These are phyloP conservation scores for Rousettus leschenaultii DNA, from an alignment of 2,113 vertebrate species.

Conservation along the genomic window DNA sequence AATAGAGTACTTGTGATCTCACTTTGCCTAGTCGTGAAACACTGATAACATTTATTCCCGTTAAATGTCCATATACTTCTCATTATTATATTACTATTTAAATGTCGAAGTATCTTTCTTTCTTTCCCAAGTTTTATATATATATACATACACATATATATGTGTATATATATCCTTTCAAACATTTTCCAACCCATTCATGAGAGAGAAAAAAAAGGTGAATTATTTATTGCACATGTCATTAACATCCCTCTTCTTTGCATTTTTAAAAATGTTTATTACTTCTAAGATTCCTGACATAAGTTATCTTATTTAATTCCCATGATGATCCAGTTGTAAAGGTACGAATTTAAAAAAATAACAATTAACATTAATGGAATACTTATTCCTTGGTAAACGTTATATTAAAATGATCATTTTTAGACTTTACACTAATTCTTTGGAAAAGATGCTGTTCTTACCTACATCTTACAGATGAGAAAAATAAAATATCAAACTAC, in stretches of 20 bases:
- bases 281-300: not conserved
- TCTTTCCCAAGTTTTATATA: not conserved
- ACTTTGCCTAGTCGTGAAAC: not conserved
- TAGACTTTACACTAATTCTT: not conserved
- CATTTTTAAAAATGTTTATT: not conserved
- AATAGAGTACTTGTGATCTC: not conserved
- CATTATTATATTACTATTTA: not conserved
- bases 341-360: not conserved
- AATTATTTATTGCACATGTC: not conserved
- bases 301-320: not conserved
- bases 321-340: not conserved
- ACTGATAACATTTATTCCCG: not conserved
- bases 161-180: not conserved
- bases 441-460: not conserved
- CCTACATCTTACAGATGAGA: not conserved
- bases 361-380: not conserved
- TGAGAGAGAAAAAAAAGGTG: not conserved
- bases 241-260: not conserved
- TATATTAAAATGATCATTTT: not conserved
- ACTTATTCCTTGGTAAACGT: not conserved
- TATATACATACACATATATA: too few species aligned
- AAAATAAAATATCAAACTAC: not conserved
- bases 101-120: not conserved
- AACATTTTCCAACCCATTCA: not conserved
- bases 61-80: not conserved